Conservation (phyloP, 2,797 vertebrate genomes). For the Notolabrus celidotus region DNA sequence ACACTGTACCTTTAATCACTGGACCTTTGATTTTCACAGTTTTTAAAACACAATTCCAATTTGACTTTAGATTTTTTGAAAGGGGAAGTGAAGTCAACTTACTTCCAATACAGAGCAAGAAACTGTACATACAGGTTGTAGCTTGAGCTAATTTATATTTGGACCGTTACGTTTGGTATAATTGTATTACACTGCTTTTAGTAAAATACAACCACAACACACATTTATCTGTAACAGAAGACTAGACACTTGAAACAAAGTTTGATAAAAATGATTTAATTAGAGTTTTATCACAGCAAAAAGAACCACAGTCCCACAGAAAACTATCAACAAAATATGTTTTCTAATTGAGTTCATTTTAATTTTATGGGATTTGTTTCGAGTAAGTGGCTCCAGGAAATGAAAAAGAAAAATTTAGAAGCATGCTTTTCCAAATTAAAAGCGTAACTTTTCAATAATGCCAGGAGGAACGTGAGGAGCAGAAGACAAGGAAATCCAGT, state of each 20-base stretch:
- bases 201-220: too few species aligned
- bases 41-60: not conserved
- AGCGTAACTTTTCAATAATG: conserved; percentile 32
- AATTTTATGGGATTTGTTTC: conserved; percentile 6
- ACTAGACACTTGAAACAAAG: not conserved
- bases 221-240: too few species aligned
- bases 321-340: not conserved
- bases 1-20: too few species aligned
- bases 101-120: too few species aligned
- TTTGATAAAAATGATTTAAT: not conserved
- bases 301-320: not conserved
- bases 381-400: conserved; percentile 17
- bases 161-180: not conserved
- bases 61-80: too few species aligned
- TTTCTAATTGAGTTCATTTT: conserved; percentile 1
- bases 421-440: conserved; percentile 28
- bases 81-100: too few species aligned
- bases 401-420: conserved; percentile 13
- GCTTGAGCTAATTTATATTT: not conserved
- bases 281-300: not conserved
- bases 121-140: too few species aligned
- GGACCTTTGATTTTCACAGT: not conserved
- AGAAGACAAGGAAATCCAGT: conserved; percentile 28
- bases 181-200: not conserved
- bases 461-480: conserved; percentile 21